Evolutionary conservation across 2,113 vertebrate species (phyloP).

Genomic region (Myotis yumanensis): DNA sequence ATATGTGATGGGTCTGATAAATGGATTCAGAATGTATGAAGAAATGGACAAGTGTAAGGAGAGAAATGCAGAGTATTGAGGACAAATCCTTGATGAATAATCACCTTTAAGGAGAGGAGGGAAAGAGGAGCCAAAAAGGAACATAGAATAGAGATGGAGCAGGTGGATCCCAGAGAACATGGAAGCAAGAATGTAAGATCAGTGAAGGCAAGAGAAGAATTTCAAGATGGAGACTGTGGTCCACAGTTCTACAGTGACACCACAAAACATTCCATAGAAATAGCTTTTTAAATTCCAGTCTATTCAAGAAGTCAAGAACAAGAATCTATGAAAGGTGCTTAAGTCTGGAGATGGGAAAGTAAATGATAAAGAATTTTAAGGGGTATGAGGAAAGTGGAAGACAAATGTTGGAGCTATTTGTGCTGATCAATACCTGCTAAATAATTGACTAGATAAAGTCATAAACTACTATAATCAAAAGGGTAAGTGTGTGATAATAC

Average conservation of each 20-base stretch:
- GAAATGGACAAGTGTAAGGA: background rate
- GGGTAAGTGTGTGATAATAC: background rate
- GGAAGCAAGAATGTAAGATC: background rate
- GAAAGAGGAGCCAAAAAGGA: background rate
- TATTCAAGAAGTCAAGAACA: background rate
- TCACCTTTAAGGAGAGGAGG: background rate
- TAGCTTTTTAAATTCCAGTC: background rate
- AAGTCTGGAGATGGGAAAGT: background rate
- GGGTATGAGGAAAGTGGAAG: background rate
- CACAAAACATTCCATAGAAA: background rate
- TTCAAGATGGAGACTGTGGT: background rate
- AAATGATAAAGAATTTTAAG: slow-evolving; percentile 1
- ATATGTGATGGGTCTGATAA: background rate
- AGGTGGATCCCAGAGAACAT: background rate
- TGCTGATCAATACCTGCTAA: background rate
- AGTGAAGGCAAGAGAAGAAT: background rate
- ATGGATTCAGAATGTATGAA: background rate
- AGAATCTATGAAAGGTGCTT: background rate
- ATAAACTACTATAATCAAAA: background rate
- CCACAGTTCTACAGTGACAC: background rate
- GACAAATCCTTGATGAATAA: background rate
- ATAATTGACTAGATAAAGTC: background rate
- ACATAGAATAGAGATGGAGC: background rate
- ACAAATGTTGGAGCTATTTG: background rate
- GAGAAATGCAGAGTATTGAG: background rate